Evolutionary conservation across 2,113 vertebrate species (phyloP), one percentile per base, ranked within the genome.

Genomic region (Todiramphus saurophagus): DNA sequence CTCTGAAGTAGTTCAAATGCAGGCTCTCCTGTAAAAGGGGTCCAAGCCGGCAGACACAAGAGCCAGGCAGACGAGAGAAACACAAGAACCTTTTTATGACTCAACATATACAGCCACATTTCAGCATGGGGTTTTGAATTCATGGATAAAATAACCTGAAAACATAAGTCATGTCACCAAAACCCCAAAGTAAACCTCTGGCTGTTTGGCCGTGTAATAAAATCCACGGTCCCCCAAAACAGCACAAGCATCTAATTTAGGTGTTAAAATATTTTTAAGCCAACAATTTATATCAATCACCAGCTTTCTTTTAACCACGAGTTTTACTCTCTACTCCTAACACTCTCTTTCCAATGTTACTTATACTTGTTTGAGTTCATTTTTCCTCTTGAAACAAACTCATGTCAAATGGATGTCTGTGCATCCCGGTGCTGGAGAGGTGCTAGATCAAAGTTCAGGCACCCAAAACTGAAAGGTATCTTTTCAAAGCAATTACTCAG

Each of bases 1-100:
- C 67, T 87, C 23, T 72, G 84, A 83, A 76, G 89, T 1, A 80
- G 75, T 35, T 85, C 72, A 85, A 84, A 88, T 64, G 92, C 92
- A 91, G 69, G 55, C 87, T 79, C 88, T 91, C 50, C 87, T 88
- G 48, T 48, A 90, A 93, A 79, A 24, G 73, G 48, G 89, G 53
- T 93, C 87, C 91, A 95, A 74, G 62, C 7, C 51, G 7, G 86
- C 96, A 95, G 77, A 90, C 90, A 76, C 58, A 3, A 77, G 90
- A 95, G 93, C 51, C 94, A 94, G 75, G 90, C 83, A 83, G 80
- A 43, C 90, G 35, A 89, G 35, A 70, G 85, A 16, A 89, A 93
- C 23, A 96, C 80, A 94, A 90, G 85, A 87, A 87, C 37, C 87
- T 94, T 95, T 92, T 93, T 7, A 62, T 91, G 74, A 62, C 53